These are phyloP conservation scores for Microctenopoma lineatum DNA, from an alignment of 2,797 vertebrate species.

Conservation along the genomic window DNA sequence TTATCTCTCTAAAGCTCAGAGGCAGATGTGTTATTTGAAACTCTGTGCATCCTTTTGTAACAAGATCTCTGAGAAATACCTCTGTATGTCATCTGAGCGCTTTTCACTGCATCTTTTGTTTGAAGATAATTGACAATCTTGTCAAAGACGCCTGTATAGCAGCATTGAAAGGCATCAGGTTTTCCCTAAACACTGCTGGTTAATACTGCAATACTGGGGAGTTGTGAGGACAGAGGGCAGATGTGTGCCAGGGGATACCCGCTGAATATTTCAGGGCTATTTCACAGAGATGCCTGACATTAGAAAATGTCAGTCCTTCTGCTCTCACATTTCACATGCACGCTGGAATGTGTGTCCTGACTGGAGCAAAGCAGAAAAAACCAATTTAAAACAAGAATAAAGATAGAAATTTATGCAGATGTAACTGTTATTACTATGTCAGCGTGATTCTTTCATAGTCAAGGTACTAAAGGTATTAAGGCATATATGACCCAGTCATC, in stretches of 20 bases:
- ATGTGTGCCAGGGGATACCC: constrained; percentile 19
- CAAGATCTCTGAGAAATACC: constrained; percentile 40
- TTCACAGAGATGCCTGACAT: constrained; percentile 37
- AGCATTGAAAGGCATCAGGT: constrained; percentile 35
- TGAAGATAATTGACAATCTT: constrained; percentile 38
- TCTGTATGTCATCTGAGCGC: constrained; percentile 36
- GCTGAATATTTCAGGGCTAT: constrained; percentile 55
- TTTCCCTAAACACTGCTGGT: constrained; percentile 18
- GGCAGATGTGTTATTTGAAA: constrained; percentile 59
- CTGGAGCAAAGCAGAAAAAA: constrained; percentile 7
- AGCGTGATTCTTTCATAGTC: too few relatives aligned
- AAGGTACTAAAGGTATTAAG: too few relatives aligned
- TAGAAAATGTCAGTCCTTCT: constrained; percentile 46
- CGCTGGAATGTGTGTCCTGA: constrained; percentile 5
- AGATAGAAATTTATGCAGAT: not conserved
- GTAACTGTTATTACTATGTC: not conserved
- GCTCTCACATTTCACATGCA: constrained; percentile 37
- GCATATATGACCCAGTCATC: too few relatives aligned
- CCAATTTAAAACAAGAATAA: not conserved
- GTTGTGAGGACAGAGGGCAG: constrained; percentile 4
- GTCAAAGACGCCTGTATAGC: constrained; percentile 42
- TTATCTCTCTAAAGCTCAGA: constrained; percentile 54
- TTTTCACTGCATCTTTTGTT: constrained; percentile 41
- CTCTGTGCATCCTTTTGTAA: constrained; percentile 39
- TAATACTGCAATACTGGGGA: constrained; percentile 25